Percentiles rank a stretch among this genome's conserved stretches.
These are phyloP conservation scores for Oreortyx pictus DNA, from an alignment of 2,797 vertebrate species.

Conservation along the genomic window DNA sequence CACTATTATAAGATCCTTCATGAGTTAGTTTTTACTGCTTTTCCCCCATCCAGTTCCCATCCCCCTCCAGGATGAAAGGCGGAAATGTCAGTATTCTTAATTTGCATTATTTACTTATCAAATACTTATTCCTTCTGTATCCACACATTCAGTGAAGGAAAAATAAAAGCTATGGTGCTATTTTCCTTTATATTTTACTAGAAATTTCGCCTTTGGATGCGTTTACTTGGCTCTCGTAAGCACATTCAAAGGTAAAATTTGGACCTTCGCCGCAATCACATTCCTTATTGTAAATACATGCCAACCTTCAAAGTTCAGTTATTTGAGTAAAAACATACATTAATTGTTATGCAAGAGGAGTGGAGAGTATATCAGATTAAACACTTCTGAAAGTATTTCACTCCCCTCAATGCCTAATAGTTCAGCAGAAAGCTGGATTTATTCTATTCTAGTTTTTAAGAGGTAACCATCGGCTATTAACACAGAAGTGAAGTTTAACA, in stretches of 20 bases:
- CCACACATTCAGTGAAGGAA: neutral
- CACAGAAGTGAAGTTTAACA: constrained; percentile 41
- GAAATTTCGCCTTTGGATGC: neutral
- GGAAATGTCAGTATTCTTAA: neutral
- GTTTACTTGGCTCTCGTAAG: neutral
- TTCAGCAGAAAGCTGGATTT: constrained; percentile 6
- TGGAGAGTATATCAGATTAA: constrained; percentile 31
- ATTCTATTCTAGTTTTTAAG: neutral
- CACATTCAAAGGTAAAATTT: constrained; percentile 37
- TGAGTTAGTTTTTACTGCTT: neutral
- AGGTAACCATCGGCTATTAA: neutral
- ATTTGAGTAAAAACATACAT: constrained; percentile 52
- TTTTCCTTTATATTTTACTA: neutral
- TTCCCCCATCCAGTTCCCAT: neutral
- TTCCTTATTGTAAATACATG: constrained; percentile 40
- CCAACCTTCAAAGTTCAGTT: constrained; percentile 58
- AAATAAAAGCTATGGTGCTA: neutral
- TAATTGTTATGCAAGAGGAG: constrained; percentile 28
- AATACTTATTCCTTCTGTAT: neutral
- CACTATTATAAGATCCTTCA: neutral
- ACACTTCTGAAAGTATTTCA: constrained; percentile 27
- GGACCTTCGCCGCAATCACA: constrained; percentile 37
- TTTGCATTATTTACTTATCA: neutral
- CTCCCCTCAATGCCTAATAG: neutral
- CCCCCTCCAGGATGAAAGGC: too few species aligned